These are phyloP conservation scores for Drosophila watanabei DNA, from an alignment of 1,140 invertebrate genomes.

Conservation along the genomic window DNA sequence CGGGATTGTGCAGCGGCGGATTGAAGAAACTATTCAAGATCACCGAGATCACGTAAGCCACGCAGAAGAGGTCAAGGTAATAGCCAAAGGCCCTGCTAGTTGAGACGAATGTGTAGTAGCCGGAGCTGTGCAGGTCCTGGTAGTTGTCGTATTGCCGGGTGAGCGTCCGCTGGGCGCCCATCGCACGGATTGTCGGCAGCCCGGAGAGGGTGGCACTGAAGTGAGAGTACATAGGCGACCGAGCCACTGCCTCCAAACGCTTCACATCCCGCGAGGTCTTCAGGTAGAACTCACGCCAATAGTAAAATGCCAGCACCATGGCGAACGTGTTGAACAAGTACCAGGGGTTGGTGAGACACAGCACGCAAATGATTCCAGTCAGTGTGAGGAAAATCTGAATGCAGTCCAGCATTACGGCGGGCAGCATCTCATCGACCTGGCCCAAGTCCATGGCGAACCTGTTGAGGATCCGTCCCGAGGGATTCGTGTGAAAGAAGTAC, in stretches of 20 bases:
- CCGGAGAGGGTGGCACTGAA: slow-evolving; percentile 91
- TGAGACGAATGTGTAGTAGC: slow-evolving; percentile 92
- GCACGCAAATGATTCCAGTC: slow-evolving; percentile 91
- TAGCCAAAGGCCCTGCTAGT: slow-evolving; percentile 94
- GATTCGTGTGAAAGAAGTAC: slow-evolving; percentile 93
- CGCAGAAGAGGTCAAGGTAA: slow-evolving; percentile 90
- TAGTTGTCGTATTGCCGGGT: slow-evolving; percentile 88
- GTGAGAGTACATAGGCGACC: slow-evolving; percentile 93
- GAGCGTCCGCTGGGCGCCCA: slow-evolving; percentile 88
- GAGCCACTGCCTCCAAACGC: slow-evolving; percentile 92
- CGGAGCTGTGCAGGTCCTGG: slow-evolving; percentile 90
- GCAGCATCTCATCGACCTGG: slow-evolving; percentile 66
- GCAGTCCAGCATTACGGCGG: slow-evolving; percentile 90
- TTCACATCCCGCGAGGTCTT: slow-evolving; percentile 94
- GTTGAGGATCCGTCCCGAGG: slow-evolving; percentile 91
- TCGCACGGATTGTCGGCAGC: slow-evolving; percentile 91
- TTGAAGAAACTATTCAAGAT: slow-evolving; percentile 88
- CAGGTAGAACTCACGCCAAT: slow-evolving; percentile 92
- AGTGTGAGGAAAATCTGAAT: slow-evolving; percentile 91
- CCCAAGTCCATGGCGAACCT: slow-evolving; percentile 93
- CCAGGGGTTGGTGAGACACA: slow-evolving; percentile 91
- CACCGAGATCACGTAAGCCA: slow-evolving; percentile 90
- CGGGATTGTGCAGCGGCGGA: slow-evolving; percentile 86
- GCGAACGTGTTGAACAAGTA: slow-evolving; percentile 90
- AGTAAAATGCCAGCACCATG: slow-evolving; percentile 90